Evolutionary conservation across 2,797 vertebrate genomes (phyloP), one percentile per base, ranked within the genome.

Genomic region (Acanthurus lineatus): DNA sequence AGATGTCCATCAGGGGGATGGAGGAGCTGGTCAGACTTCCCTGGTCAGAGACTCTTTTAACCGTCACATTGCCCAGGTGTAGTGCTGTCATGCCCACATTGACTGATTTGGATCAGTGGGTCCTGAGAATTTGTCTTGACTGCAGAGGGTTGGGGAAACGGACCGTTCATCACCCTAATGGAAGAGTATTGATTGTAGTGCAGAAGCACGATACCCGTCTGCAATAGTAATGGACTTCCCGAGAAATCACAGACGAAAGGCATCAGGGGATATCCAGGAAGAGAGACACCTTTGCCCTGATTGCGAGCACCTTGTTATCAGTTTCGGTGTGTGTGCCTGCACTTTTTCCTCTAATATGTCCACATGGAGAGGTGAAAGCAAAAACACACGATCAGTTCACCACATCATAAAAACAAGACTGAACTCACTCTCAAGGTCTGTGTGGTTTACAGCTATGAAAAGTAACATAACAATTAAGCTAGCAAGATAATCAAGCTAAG

Each of bases 131-230:
- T 90, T 92, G 88, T 89, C 85, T 89, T 81, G 89, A 92, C 89
- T 81, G 87, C 85, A 88, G 91, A 84, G 77, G 81, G 73, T 86
- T 91, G 82, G 87, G 88, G 92, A 94, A 93, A 93, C 84, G 73
- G 80, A 90, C 88, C 86, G 92, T 95, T 95, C 92, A 94, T 95
- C 94, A 95, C 89, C 76, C 85, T 95, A 95, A 95, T 95, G 93
- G 93, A 94, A 90, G 92, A 83, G 82, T 95, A 95, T 95, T 89
- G 95, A 95, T 96, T 91, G 92, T 82, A 81, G 89, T 86, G 89
- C 83, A 86, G 84, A 76, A 88, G 85, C 84, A 82, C 67, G 81
- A 89, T 83, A 79, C 89, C 85, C 75, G 81, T 86, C 92, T 94
- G 92, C 90, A 95, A 94, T 93, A 93, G 94, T 93, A 95, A 96